Evolutionary conservation across 2,888 invertebrate genomes (phyloP), one percentile per base, ranked within the genome.

Genomic region (Hypolimnas misippus): DNA sequence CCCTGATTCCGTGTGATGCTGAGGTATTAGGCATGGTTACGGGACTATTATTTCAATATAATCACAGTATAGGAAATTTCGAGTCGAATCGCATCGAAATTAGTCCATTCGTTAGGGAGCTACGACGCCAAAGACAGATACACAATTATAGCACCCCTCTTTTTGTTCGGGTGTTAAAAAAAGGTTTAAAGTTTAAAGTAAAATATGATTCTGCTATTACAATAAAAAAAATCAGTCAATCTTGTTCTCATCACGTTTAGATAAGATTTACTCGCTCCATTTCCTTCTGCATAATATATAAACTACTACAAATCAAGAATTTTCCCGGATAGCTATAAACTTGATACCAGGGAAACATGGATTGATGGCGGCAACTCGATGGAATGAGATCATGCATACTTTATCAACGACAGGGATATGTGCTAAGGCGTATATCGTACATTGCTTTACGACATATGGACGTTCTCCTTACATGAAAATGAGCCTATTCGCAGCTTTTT

Each of bases 291-390:
- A 29, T 49, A 49, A 49, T 29, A 29, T 7, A 29, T 29, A 29
- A 49, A n/a, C 4, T n/a, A 25, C 44, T 21, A 29, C 49, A 49
- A 49, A 49, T 49, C 49, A 49, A 14, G 29, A 14, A 8, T 29
- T 29, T 49, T 29, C 25, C 42, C 31, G 33, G 29, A 44, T 44
- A 7, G 44, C 46, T 35, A 60, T 60, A 60, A 38, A 38, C 21
- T 53, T 31, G 55, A 40, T 29, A 40, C 50, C 31, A 31, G 14
- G 17, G 50, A 50, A 61, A 40, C 61, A 19, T 40, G 29, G 61
- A 55, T 55, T 50, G 55, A 55, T 50, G 31, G 40, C 19, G 19
- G 50, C 29, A 46, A 38, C 29, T 49, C 49, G 31, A 40, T 55
- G 54, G 46, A 55, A 50, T 31, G 38, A 42, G 29, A 55, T 33